Evolutionary conservation across 2,888 invertebrate species (phyloP).

Genomic region (Boloria euphrosyne): DNA sequence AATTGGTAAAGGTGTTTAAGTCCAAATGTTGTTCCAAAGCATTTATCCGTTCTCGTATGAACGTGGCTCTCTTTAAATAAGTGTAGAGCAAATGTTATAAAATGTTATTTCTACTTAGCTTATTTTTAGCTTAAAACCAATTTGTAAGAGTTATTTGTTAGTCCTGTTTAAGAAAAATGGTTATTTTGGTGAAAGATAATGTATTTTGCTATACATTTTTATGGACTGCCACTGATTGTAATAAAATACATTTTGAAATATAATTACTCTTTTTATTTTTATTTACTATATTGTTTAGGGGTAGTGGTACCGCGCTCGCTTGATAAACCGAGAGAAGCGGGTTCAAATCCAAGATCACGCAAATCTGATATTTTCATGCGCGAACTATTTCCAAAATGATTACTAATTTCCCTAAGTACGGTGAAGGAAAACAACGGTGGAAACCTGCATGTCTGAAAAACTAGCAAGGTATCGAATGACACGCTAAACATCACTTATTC

Average conservation of each 20-base stretch:
- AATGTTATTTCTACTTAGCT: neutral
- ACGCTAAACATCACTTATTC: too few relatives aligned
- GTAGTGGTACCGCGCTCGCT: neutral
- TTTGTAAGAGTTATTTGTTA: too few relatives aligned
- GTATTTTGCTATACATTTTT: conserved; percentile 35
- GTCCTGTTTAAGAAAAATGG: too few relatives aligned
- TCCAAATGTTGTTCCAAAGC: conserved; percentile 58
- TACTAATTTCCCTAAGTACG: too few relatives aligned
- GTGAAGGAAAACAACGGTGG: too few relatives aligned
- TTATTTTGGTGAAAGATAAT: too few relatives aligned
- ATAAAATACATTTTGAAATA: conserved; percentile 21
- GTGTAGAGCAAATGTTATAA: conserved; percentile 1
- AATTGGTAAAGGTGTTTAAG: conserved; percentile 33
- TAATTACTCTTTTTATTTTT: conserved; percentile 2
- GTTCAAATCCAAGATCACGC: too few relatives aligned
- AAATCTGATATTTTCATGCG: too few relatives aligned
- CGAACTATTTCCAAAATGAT: too few relatives aligned
- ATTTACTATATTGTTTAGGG: conserved; percentile 2
- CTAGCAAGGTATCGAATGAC: too few relatives aligned
- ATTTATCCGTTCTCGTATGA: conserved; percentile 51
- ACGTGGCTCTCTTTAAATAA: conserved; percentile 27
- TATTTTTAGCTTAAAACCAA: neutral
- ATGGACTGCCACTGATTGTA: conserved; percentile 37
- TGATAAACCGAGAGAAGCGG: neutral
- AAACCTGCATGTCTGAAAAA: too few relatives aligned